Evolutionary conservation across 2,888 invertebrate genomes (phyloP), one percentile per base, ranked within the genome.

Genomic region (Thecocarcelia acutangulata): DNA sequence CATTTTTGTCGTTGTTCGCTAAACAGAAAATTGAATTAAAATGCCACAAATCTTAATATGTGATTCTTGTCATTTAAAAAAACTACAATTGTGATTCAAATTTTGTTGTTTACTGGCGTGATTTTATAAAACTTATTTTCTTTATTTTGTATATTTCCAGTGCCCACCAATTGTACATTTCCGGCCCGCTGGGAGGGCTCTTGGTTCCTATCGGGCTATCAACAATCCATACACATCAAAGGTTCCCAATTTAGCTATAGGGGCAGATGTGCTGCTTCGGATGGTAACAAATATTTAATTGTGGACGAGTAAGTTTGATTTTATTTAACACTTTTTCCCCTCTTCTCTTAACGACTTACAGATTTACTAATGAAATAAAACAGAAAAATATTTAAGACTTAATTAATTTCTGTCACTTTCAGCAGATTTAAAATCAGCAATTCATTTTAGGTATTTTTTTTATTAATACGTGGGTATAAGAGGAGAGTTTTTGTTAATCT

Each of bases 141-240:
- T 24, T 48, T 59, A 52, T 73, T 69, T 68, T 44, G 11, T 42
- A 48, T 13, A 68, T 50, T 84, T 88, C 61, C 86, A 90, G 87
- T 87, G 84, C 87, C 88, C 84, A 87, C 95, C 93, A 94, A 94
- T 87, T 97, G 97, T 92, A 93, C 93, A 86, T 96, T 97, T 92
- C 96, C 96, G 85, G 92, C 93, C 85, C 93, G 94, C 86, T 97
- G 97, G 97, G 94, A 96, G 90, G 97, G 97, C 86, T 94, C 94
- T 86, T 97, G 97, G 97, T 97, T 97, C 92, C 96, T 96, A 91
- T 96, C 96, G 80, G 97, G 97, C 80, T 96, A 96, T 87, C 94
- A 96, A 88, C 95, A 95, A 91, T 94, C 96, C 69, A 96, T 97
- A 91, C 92, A 94, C 87, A 96, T 97, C 89, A 95, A 96, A 87